Base-by-base conservation (phyloP, 2,113 vertebrate species). In the Copsychus sechellarum region DNA sequence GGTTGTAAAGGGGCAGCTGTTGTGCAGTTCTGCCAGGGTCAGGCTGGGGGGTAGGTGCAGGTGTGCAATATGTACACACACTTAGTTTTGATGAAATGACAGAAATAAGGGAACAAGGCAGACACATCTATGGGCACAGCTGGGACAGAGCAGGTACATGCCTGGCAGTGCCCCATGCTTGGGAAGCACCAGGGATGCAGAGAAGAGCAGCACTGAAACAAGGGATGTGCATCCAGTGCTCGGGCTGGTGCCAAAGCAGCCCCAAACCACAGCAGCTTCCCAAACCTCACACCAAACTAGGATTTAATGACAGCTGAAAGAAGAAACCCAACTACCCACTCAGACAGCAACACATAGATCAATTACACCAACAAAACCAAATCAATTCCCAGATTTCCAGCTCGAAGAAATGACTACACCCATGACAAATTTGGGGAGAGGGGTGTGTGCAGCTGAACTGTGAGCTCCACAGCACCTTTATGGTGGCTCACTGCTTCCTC, bases 111-210 rank as follows among this genome's bases (percentile, higher is more conserved):
- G 53, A 3, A 56, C 36, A 45, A 31, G 18, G 9, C 18, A 40
- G 66, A 15, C 7, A 22, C 10, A 1, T 6, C 17, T 5, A 0
- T 21, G 12, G 4, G 26, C 7, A 53, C 11, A 20, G 5, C 2
- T 5, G 26, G 25, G 58, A 25, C 15, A 66, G 25, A 51, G 88
- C 64, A 34, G 81, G 67, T 2, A 1, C 8, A 1, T 0, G 7
- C 4, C 11, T 12, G 70, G 42, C 43, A 9, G 28, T 1, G 4
- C 7, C 1, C 20, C 16, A 6, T 15, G 1, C 61, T 25, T 3
- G 5, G 66, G 21, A 62, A 74, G 24, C 60, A 25, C 1, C 28
- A 28, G 48, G 57, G 43, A 8, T 14, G 28, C 34, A 50, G 45
- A 33, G 69, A 20, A 48, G 28, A 51, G 64, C 54, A 56, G 33